Evolutionary conservation across 2,797 vertebrate species (phyloP).

Genomic region (Acropternis orthonyx): DNA sequence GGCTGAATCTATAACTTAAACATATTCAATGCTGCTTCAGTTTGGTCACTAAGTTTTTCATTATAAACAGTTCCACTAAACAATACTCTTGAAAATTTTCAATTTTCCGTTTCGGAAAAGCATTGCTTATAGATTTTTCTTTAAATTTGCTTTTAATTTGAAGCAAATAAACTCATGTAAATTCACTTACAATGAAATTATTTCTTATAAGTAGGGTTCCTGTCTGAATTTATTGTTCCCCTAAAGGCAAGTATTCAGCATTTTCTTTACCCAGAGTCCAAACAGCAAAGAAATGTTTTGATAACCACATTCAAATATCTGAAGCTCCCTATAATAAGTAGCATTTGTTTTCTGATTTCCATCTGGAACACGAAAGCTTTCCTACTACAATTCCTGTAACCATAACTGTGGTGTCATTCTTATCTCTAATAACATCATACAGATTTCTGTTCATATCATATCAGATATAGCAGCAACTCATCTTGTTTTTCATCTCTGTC

Average conservation of each 20-base stretch:
- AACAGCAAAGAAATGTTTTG: background rate
- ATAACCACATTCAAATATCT: background rate
- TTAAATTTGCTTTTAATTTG: conserved; percentile 4
- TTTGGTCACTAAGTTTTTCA: background rate
- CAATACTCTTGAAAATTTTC: background rate
- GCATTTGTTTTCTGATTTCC: conserved; percentile 1
- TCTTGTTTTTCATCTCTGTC: conserved; percentile 53
- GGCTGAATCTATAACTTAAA: background rate
- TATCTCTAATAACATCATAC: conserved; percentile 37
- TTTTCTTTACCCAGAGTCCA: background rate
- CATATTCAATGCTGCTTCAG: background rate
- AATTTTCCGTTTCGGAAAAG: background rate
- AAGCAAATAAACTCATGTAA: background rate
- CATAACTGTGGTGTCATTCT: background rate
- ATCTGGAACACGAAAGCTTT: conserved; percentile 15
- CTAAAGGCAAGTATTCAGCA: background rate
- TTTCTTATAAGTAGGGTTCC: background rate
- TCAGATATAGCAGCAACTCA: background rate
- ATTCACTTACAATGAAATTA: background rate
- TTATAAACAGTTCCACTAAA: background rate
- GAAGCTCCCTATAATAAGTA: background rate
- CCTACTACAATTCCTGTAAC: background rate
- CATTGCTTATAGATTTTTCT: background rate
- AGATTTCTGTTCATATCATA: background rate
- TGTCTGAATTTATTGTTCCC: background rate